Conservation (phyloP, 2,113 vertebrate genomes). For the Hemicordylus capensis region DNA sequence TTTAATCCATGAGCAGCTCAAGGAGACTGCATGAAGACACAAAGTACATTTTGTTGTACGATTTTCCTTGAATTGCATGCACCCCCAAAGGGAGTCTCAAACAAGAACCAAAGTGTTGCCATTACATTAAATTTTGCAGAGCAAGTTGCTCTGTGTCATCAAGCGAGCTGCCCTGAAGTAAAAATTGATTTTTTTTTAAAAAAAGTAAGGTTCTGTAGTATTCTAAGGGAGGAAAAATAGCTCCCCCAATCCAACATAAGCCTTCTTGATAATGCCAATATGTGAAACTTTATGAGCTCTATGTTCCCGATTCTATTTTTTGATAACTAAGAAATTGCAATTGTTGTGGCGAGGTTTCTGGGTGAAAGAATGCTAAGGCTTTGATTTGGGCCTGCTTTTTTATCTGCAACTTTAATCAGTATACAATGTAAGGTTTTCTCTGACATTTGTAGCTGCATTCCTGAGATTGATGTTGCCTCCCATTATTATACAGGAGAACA, state of each 20-base stretch:
- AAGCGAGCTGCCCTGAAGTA: constrained; percentile 36
- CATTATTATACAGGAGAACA: constrained; percentile 66
- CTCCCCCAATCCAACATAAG: constrained; percentile 49
- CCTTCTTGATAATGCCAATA: constrained; percentile 57
- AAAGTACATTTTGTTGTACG: constrained; percentile 14
- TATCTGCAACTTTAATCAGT: constrained; percentile 68
- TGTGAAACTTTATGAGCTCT: constrained; percentile 63
- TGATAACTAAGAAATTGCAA: constrained; percentile 65
- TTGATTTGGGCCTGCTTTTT: constrained; percentile 70
- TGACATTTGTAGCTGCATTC: constrained; percentile 67
- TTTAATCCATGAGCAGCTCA: constrained; percentile 22
- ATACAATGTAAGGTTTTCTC: constrained; percentile 60
- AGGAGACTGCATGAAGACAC: background rate
- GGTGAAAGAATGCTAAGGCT: constrained; percentile 51
- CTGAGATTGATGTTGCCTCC: constrained; percentile 62
- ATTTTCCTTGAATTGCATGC: background rate
- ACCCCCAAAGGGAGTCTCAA: constrained; percentile 15
- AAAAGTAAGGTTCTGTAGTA: constrained; percentile 21
- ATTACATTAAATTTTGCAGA: constrained; percentile 19
- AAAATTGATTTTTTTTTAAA: constrained; percentile 22
- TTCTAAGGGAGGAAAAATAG: constrained; percentile 57
- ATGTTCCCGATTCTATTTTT: constrained; percentile 68
- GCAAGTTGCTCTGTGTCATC: constrained; percentile 29
- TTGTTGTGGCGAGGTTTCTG: constrained; percentile 65
- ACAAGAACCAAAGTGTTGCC: background rate